Evolutionary conservation across 2,888 invertebrate species (phyloP).

Genomic region (Drosophila ustulata): DNA sequence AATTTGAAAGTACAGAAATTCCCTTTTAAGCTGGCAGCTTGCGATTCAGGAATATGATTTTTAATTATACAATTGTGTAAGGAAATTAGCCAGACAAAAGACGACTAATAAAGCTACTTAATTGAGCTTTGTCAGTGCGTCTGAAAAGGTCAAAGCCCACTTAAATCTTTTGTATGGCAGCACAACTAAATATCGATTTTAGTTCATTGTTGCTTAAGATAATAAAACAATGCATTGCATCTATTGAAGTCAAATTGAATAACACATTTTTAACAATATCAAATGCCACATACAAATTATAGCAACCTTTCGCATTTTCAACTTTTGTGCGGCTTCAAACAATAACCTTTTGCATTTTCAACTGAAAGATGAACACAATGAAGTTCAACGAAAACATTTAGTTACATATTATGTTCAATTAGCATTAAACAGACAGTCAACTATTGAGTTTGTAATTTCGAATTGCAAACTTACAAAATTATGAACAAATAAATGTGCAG

Average conservation of each 20-base stretch:
- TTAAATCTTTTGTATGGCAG: background rate
- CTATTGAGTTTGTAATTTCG: no score
- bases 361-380: background rate
- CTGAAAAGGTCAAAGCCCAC: background rate
- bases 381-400: background rate
- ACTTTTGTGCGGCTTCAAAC: background rate
- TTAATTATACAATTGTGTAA: conserved; percentile 11
- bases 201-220: no score
- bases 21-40: conserved; percentile 20
- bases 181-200: background rate
- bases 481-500: no score
- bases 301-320: background rate
- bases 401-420: background rate
- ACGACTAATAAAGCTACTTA: background rate
- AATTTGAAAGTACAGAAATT: conserved; percentile 28
- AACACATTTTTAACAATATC: background rate
- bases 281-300: background rate
- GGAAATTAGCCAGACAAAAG: background rate
- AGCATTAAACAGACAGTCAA: background rate
- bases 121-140: background rate
- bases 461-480: no score
- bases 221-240: background rate
- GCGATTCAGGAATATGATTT: background rate
- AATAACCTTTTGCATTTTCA: background rate
- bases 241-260: background rate